Percentiles rank a stretch among this genome's conserved stretches.
phyloP scores from a whole-genome alignment of 2,797 vertebrate species.

The Anguilla pacifica region DNA sequence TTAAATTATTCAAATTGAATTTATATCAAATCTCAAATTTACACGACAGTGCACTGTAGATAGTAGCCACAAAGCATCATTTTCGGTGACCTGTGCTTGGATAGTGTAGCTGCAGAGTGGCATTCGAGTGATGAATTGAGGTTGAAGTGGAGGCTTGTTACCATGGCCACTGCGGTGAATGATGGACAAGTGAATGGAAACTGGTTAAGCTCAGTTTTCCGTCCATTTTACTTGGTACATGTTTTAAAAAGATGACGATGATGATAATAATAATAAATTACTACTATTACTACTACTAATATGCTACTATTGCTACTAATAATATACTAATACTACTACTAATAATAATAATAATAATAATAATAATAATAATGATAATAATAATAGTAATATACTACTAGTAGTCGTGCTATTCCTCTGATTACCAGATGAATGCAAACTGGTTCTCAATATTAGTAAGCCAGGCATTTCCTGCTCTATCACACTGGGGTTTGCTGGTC shows the following conservation, averaged over 20 bases:
- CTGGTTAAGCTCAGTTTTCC: background rate
- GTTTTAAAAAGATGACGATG: background rate
- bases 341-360: too few relatives aligned
- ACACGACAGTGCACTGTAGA: background rate
- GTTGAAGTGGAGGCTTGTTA: background rate
- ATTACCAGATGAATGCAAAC: slow-evolving; percentile 44
- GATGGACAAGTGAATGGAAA: slow-evolving; percentile 10
- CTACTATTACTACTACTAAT: background rate
- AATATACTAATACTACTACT: too few relatives aligned
- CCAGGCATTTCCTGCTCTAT: background rate
- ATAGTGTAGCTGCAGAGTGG: background rate
- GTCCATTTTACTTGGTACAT: background rate
- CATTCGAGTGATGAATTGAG: background rate
- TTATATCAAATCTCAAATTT: background rate
- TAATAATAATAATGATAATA: too few relatives aligned
- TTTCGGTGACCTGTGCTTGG: background rate
- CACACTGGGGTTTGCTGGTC: background rate
- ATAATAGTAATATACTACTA: too few relatives aligned
- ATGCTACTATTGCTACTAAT: too few relatives aligned
- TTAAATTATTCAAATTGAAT: background rate
- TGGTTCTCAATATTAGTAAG: slow-evolving; percentile 71
- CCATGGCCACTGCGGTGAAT: background rate
- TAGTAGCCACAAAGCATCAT: background rate
- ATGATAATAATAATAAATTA: background rate
- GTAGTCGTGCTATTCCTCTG: too few relatives aligned